Evolutionary conservation across 2,888 invertebrate genomes (phyloP).

Genomic region (Catocala nupta): DNA sequence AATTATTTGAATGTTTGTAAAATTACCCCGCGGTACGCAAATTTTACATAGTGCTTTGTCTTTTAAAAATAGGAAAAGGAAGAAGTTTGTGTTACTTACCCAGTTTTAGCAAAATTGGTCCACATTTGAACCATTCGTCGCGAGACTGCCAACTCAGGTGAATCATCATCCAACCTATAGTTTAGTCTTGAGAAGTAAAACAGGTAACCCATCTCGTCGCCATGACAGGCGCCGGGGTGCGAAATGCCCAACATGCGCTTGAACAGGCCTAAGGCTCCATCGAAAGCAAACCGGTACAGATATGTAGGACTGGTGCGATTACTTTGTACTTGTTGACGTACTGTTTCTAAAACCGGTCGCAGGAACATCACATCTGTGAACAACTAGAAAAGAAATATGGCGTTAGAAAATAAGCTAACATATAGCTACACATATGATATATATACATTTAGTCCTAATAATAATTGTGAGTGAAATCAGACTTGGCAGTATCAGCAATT

Average conservation of each 20-base stretch:
- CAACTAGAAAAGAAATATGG: constrained; percentile 70
- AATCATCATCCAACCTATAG: constrained; percentile 87
- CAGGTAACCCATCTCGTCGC: constrained; percentile 89
- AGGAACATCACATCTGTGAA: constrained; percentile 89
- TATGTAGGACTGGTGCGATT: constrained; percentile 86
- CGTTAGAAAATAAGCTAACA: not conserved
- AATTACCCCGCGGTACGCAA: no score
- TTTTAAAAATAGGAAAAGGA: no score
- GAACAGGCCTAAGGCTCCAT: constrained; percentile 88
- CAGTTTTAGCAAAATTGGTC: constrained; percentile 89
- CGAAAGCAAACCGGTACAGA: constrained; percentile 88
- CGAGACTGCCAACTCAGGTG: constrained; percentile 87
- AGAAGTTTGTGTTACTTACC: constrained; percentile 69
- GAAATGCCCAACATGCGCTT: constrained; percentile 88
- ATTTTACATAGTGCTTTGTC: no score
- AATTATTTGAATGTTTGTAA: no score
- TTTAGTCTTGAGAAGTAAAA: constrained; percentile 89
- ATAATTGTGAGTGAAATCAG: no score
- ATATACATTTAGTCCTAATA: no score
- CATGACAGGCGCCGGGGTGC: constrained; percentile 88
- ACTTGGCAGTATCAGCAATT: no score
- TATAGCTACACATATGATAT: no score
- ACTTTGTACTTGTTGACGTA: constrained; percentile 74
- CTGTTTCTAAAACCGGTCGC: constrained; percentile 85
- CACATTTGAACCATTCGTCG: constrained; percentile 89